Conservation (phyloP, 2,113 vertebrate genomes). For the Fregata magnificens region DNA sequence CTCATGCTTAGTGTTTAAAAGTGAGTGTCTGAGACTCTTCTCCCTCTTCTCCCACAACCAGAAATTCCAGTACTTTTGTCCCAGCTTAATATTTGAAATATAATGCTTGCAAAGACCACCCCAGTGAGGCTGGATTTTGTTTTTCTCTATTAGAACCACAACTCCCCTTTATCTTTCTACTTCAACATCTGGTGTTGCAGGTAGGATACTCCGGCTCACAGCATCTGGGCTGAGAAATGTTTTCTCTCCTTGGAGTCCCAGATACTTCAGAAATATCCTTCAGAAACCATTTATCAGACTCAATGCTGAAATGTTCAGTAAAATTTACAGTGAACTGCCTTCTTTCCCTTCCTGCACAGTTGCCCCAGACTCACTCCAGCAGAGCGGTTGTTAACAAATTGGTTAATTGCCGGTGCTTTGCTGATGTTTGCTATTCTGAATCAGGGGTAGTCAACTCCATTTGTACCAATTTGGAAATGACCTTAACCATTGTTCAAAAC, state of each 20-base stretch:
- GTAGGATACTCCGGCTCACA: slow-evolving; percentile 1
- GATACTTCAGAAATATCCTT: slow-evolving; percentile 26
- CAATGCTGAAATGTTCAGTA: not conserved
- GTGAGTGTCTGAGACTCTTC: not conserved
- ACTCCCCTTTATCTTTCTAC: not conserved
- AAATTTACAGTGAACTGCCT: not conserved
- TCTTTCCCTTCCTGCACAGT: not conserved
- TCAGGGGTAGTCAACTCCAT: not conserved
- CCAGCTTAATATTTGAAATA: not conserved
- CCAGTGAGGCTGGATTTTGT: not conserved
- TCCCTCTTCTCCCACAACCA: not conserved
- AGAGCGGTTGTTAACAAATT: slow-evolving; percentile 45
- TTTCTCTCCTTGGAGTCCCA: slow-evolving; percentile 18
- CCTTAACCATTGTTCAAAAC: not conserved
- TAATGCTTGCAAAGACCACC: not conserved
- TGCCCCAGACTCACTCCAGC: slow-evolving; percentile 14
- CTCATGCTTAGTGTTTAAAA: not conserved
- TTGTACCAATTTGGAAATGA: not conserved
- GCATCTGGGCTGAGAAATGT: slow-evolving; percentile 58
- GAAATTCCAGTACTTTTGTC: not conserved
- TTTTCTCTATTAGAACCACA: not conserved
- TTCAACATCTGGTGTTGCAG: slow-evolving; percentile 2
- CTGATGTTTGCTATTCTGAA: slow-evolving; percentile 40
- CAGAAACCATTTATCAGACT: slow-evolving; percentile 40
- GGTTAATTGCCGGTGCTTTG: slow-evolving; percentile 26